phyloP scores from a whole-genome alignment of 1,140 invertebrate genomes.

The Bombus confusus region DNA sequence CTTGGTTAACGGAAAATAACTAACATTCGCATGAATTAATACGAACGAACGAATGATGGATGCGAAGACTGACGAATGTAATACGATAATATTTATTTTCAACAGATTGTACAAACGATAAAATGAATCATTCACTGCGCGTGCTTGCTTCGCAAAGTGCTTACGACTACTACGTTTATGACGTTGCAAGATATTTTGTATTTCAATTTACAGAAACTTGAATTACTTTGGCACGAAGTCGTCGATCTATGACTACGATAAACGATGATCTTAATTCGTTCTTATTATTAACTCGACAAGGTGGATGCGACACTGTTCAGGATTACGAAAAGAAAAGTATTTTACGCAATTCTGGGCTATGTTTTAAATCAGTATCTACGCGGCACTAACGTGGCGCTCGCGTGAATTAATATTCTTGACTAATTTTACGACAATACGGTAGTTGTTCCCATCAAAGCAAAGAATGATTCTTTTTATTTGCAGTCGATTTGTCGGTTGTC shows the following conservation, averaged over 20 bases:
- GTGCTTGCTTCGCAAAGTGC: not conserved
- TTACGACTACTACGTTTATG: not conserved
- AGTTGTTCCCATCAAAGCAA: not conserved
- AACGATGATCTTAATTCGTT: too few relatives aligned
- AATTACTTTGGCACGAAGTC: too few relatives aligned
- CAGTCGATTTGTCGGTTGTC: slow-evolving; percentile 27
- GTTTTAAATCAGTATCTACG: not conserved
- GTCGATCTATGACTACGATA: too few relatives aligned
- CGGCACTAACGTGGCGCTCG: not conserved
- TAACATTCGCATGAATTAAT: too few relatives aligned
- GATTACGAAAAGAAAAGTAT: not conserved
- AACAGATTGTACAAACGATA: too few relatives aligned
- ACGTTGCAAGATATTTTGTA: not conserved
- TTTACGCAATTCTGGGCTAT: not conserved
- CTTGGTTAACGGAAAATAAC: too few relatives aligned
- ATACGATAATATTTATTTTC: too few relatives aligned
- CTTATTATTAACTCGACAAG: too few relatives aligned
- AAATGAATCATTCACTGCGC: not conserved
- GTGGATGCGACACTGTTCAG: not conserved
- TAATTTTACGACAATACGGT: not conserved
- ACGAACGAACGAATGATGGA: too few relatives aligned
- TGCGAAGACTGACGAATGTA: not conserved
- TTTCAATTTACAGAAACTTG: too few relatives aligned
- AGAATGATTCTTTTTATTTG: slow-evolving; percentile 37
- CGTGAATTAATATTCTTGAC: not conserved